Percentiles rank a stretch among this genome's conserved stretches.
Evolutionary conservation across 2,797 vertebrate species (phyloP).

Genomic region (Strix occidentalis): DNA sequence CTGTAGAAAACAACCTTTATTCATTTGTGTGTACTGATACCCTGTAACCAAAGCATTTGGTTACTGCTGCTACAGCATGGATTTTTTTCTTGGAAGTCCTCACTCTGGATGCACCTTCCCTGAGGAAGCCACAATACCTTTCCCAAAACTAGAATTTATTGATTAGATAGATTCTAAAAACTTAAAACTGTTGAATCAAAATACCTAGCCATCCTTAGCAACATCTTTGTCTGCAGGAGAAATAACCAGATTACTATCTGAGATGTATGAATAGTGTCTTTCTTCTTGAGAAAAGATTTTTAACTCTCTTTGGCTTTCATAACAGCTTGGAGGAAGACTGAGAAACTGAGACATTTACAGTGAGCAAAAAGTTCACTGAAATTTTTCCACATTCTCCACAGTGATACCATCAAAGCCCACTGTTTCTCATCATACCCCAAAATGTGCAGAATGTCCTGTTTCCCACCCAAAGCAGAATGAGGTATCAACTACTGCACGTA

Average conservation of each 20-base stretch:
- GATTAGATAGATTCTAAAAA: not conserved
- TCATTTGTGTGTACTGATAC: not conserved
- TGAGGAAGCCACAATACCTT: not conserved
- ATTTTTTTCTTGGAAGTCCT: not conserved
- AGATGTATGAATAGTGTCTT: not conserved
- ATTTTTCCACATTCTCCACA: not conserved
- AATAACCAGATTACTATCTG: not conserved
- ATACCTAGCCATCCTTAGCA: not conserved
- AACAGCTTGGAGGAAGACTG: not conserved
- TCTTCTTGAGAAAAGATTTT: not conserved
- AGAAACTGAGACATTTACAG: not conserved
- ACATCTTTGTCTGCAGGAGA: not conserved
- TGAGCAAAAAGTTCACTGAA: not conserved
- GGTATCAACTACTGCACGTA: not conserved
- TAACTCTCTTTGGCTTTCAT: not conserved
- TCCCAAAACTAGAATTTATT: not conserved
- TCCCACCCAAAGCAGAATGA: not conserved
- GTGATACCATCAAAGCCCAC: not conserved
- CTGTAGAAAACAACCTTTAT: not conserved
- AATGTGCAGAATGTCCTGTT: not conserved
- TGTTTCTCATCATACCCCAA: not conserved
- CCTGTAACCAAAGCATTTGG: not conserved
- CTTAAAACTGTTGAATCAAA: not conserved
- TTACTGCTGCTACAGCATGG: not conserved
- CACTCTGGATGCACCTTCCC: not conserved